Base-by-base conservation (phyloP, 2,797 vertebrate species). In the Amphiprion clarkii region DNA sequence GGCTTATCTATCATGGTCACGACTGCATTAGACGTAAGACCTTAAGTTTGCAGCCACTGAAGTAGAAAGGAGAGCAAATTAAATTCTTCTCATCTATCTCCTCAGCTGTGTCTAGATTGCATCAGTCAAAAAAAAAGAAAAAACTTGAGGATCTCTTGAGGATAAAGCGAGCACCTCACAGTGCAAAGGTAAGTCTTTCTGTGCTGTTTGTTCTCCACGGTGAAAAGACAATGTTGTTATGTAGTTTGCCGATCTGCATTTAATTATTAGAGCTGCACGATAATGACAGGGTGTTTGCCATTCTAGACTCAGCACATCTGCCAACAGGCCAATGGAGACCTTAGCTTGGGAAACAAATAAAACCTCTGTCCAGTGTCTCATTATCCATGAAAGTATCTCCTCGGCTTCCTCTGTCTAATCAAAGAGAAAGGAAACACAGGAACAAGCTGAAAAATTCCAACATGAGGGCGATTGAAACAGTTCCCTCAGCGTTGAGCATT, bases 341-440 rank as follows among this genome's bases (percentile, higher is more conserved):
- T 93, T 92, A 88, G 86, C 76, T 64, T 65, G 63, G 88, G 88
- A 92, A 94, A 90, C 88, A 92, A 93, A 93, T 93, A 90, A 93
- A 92, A 90, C 88, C 86, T 90, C 89, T 92, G 89, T 92, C 92
- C 81, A 86, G 81, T 89, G 88, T 92, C 92, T 94, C 90, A 92
- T 93, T 94, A 93, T 92, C 93, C 92, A 93, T 94, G 91, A 94
- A 93, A 93, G 86, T 87, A 92, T 92, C 90, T 90, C 90, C 84
- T 87, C 36, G 84, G 64, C 89, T 88, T 87, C 79, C 59, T 88
- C 87, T 69, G 87, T 92, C 89, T 84, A 90, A 94, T 94, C 93
- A 94, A 94, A 92, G 92, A 85, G 71, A 87, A 91, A 77, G 86
- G 88, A 87, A 94, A 91, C 87, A 86, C 62, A 56, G 68, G 91